phyloP scores from a whole-genome alignment of 2,888 invertebrate genomes.

The Tenthredo mesomela region DNA sequence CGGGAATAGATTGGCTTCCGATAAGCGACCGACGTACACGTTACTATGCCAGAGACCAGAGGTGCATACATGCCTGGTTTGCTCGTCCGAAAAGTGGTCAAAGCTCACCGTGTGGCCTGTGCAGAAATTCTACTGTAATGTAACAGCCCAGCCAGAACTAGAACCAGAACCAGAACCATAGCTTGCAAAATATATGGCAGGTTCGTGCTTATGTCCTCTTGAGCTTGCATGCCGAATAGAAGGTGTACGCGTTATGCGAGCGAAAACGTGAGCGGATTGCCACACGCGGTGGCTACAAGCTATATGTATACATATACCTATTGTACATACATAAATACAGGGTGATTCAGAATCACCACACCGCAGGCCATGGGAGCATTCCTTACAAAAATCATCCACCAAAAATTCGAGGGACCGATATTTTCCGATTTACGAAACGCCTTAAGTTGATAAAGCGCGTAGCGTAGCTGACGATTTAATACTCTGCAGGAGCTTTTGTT shows the following conservation, averaged over 20 bases:
- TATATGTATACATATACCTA: not conserved
- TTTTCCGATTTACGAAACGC: too few species aligned
- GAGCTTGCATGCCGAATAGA: constrained; percentile 64
- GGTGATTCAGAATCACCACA: too few species aligned
- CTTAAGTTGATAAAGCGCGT: too few species aligned
- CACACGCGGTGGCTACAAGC: not conserved
- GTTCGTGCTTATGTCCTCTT: constrained; percentile 61
- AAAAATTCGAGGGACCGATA: too few species aligned
- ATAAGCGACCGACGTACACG: constrained; percentile 54
- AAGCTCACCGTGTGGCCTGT: not conserved
- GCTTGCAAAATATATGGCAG: constrained; percentile 67
- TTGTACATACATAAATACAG: not conserved
- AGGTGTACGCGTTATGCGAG: constrained; percentile 56
- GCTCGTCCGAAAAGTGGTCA: constrained; percentile 52
- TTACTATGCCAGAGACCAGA: constrained; percentile 50
- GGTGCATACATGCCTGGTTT: constrained; percentile 44
- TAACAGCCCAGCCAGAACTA: constrained; percentile 56
- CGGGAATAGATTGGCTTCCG: constrained; percentile 60
- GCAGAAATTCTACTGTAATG: constrained; percentile 57
- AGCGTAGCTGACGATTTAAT: not conserved
- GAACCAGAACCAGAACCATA: constrained; percentile 57
- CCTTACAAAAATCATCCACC: too few species aligned
- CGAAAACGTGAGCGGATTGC: constrained; percentile 44
- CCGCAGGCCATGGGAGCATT: too few species aligned
- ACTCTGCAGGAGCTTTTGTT: not conserved